Conservation (phyloP, 1,140 invertebrate genomes). For the Thaumatotibia leucotreta region DNA sequence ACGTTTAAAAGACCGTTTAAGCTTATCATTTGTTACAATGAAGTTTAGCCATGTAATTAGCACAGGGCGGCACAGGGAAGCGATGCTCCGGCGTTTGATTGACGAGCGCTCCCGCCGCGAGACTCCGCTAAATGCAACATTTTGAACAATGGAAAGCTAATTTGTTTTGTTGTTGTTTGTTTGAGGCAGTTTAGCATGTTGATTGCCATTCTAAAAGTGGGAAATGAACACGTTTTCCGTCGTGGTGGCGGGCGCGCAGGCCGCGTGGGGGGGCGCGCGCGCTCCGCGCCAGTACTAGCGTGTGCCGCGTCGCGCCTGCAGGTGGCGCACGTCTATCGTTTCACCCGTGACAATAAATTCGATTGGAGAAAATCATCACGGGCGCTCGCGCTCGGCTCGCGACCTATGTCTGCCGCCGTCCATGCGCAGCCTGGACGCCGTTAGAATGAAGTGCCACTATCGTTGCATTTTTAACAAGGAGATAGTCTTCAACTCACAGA, state of each 20-base stretch:
- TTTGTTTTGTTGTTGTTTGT: neutral
- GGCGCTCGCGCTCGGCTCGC: conserved; percentile 64
- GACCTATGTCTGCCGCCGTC: conserved; percentile 69
- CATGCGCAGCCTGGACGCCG: conserved; percentile 65
- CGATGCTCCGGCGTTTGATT: neutral
- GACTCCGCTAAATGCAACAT: neutral
- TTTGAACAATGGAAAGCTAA: neutral
- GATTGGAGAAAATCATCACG: conserved; percentile 50
- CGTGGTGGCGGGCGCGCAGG: conserved; percentile 42
- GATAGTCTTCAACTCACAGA: conserved; percentile 92
- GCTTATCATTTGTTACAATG: no score
- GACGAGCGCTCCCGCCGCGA: neutral
- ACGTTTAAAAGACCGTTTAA: no score
- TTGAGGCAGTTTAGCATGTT: neutral
- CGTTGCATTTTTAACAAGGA: conserved; percentile 92
- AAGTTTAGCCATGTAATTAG: no score
- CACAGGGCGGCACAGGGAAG: no score
- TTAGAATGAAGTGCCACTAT: conserved; percentile 85
- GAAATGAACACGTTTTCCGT: conserved; percentile 10
- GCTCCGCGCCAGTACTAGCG: conserved; percentile 53
- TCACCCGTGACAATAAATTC: conserved; percentile 73
- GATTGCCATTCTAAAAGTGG: conserved; percentile 1
- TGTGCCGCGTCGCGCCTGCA: conserved; percentile 57
- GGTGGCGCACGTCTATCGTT: conserved; percentile 31
- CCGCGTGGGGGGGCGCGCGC: conserved; percentile 15